Conservation (phyloP, 1,140 invertebrate genomes). For the Hycleus phaleratus region DNA sequence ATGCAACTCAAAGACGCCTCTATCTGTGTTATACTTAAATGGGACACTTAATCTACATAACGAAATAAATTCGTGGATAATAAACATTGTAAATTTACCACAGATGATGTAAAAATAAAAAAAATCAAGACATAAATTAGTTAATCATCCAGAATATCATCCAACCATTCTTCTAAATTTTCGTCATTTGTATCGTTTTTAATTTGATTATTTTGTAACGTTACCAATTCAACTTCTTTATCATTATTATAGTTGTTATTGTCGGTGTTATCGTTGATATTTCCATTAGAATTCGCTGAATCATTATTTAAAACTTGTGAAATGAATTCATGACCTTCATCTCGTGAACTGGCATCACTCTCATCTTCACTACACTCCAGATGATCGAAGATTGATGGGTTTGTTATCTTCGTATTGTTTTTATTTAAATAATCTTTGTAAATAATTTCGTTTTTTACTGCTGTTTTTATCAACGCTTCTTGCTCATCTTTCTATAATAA, state of each 20-base stretch:
- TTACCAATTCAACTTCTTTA: not conserved
- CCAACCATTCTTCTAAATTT: slow-evolving; percentile 28
- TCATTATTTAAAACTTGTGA: not conserved
- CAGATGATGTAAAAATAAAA: too few relatives aligned
- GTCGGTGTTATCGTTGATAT: not conserved
- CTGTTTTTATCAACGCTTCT: slow-evolving; percentile 2
- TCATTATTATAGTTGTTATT: not conserved
- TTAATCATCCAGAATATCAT: slow-evolving; percentile 30
- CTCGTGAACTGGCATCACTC: not conserved
- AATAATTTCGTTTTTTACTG: slow-evolving; percentile 1
- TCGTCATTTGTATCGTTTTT: slow-evolving; percentile 5
- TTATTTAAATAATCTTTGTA: slow-evolving; percentile 16
- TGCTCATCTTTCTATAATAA: slow-evolving; percentile 18
- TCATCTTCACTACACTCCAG: too few relatives aligned
- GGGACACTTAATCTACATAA: too few relatives aligned
- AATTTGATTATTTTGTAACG: not conserved
- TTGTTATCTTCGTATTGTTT: not conserved
- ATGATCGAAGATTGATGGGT: too few relatives aligned
- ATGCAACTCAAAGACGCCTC: too few relatives aligned
- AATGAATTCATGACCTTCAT: slow-evolving; percentile 1
- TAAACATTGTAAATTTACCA: too few relatives aligned
- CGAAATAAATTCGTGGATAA: too few relatives aligned
- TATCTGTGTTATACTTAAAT: too few relatives aligned
- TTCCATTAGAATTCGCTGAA: not conserved
- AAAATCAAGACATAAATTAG: not conserved